A percentile compares a stretch with the other conserved stretches of the same genome.
Evolutionary conservation across 1,140 invertebrate species (phyloP).

Genomic region (Harpegnathos saltator): DNA sequence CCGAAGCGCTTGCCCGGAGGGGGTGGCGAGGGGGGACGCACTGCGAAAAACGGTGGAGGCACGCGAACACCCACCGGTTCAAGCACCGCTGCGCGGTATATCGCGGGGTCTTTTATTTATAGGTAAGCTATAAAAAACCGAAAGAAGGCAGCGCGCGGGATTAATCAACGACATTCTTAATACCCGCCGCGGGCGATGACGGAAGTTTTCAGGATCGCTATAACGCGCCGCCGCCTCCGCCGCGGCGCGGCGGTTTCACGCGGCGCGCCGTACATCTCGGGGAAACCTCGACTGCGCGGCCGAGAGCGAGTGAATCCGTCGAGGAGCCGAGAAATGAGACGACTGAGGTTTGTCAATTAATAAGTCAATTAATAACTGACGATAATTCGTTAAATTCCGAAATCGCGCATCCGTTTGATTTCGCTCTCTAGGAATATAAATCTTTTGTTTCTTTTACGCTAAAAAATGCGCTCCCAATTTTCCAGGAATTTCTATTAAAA

Average conservation of each 20-base stretch:
- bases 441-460: too few species aligned
- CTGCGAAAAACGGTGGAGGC: slow-evolving; percentile 5
- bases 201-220: slow-evolving; percentile 57
- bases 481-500: too few species aligned
- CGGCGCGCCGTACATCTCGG: slow-evolving; percentile 27
- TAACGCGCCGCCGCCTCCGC: slow-evolving; percentile 1
- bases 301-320: slow-evolving; percentile 50
- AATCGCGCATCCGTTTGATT: too few species aligned
- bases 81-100: slow-evolving; percentile 20
- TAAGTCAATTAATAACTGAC: background rate
- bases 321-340: slow-evolving; percentile 15
- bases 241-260: slow-evolving; percentile 28
- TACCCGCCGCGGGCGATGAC: slow-evolving; percentile 55
- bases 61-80: slow-evolving; percentile 35
- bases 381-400: slow-evolving; percentile 8
- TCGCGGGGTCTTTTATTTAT: slow-evolving; percentile 53
- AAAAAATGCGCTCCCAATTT: too few species aligned
- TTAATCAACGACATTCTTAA: slow-evolving; percentile 63
- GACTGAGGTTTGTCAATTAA: slow-evolving; percentile 37
- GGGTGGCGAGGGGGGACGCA: slow-evolving; percentile 40
- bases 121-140: slow-evolving; percentile 37
- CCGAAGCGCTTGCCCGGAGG: slow-evolving; percentile 50
- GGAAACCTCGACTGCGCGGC: slow-evolving; percentile 24
- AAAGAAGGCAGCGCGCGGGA: slow-evolving; percentile 39
- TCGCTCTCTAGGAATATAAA: too few species aligned